phyloP scores from a whole-genome alignment of 2,888 invertebrate genomes.

The Leptura quadrifasciata region DNA sequence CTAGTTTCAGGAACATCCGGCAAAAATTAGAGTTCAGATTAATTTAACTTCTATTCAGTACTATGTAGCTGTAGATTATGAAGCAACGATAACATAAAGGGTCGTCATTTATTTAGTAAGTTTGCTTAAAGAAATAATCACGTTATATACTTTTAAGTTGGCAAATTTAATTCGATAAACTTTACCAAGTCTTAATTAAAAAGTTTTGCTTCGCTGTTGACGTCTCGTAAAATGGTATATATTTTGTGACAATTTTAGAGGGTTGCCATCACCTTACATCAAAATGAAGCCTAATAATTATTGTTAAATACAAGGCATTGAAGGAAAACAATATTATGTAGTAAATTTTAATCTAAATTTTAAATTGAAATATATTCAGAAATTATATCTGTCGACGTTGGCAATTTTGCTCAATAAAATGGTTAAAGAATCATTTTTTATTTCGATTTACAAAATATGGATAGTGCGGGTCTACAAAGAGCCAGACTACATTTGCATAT shows the following conservation, averaged over 20 bases:
- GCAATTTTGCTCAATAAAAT: too few relatives aligned
- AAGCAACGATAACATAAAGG: background rate
- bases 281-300: background rate
- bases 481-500: too few relatives aligned
- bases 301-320: background rate
- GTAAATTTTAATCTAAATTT: too few relatives aligned
- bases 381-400: too few relatives aligned
- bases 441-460: too few relatives aligned
- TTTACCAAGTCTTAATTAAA: background rate
- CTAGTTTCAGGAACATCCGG: background rate
- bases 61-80: background rate
- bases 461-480: too few relatives aligned
- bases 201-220: background rate
- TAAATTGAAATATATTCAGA: too few relatives aligned
- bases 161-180: conserved; percentile 14
- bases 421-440: too few relatives aligned
- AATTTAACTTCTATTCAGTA: background rate
- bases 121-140: conserved; percentile 13
- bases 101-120: conserved; percentile 9
- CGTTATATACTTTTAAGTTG: conserved; percentile 12
- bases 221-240: background rate
- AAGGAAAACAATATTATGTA: too few relatives aligned
- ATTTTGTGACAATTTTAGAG: background rate
- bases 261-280: background rate
- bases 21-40: background rate